Conservation (phyloP, 2,113 vertebrate genomes). For the Agelaius phoeniceus region DNA sequence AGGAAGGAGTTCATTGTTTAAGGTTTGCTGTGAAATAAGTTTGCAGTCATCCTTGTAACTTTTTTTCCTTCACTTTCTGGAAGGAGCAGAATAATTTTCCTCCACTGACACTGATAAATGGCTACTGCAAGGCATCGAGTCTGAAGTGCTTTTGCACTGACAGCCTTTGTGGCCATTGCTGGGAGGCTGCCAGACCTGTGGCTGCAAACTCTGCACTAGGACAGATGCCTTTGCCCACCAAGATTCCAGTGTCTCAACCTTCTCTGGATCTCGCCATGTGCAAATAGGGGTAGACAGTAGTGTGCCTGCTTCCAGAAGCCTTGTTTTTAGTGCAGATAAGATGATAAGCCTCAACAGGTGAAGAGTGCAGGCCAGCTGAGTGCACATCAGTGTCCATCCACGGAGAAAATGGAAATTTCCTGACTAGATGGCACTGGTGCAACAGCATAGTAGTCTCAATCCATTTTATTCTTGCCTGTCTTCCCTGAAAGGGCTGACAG, state of each 20-base stretch:
- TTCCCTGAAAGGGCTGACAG: background rate
- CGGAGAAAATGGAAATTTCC: background rate
- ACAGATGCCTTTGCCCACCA: accelerated
- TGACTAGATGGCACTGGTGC: background rate
- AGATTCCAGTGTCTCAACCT: accelerated
- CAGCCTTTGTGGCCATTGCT: background rate
- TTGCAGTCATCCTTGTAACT: background rate
- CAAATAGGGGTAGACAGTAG: accelerated
- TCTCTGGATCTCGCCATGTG: accelerated
- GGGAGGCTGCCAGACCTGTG: background rate
- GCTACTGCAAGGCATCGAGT: background rate
- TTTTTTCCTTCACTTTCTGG: background rate
- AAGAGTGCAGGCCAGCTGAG: background rate
- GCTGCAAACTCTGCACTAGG: background rate
- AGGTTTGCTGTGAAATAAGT: background rate
- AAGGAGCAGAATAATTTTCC: background rate
- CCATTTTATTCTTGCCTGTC: background rate
- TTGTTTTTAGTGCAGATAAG: accelerated
- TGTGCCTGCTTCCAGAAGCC: accelerated
- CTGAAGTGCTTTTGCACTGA: background rate
- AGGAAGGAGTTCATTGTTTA: background rate
- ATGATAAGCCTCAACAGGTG: background rate
- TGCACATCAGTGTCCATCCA: background rate
- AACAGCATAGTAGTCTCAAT: background rate
- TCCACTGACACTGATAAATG: background rate